Conservation (phyloP, 2,888 invertebrate species). For the Lithophane ornitopus region DNA sequence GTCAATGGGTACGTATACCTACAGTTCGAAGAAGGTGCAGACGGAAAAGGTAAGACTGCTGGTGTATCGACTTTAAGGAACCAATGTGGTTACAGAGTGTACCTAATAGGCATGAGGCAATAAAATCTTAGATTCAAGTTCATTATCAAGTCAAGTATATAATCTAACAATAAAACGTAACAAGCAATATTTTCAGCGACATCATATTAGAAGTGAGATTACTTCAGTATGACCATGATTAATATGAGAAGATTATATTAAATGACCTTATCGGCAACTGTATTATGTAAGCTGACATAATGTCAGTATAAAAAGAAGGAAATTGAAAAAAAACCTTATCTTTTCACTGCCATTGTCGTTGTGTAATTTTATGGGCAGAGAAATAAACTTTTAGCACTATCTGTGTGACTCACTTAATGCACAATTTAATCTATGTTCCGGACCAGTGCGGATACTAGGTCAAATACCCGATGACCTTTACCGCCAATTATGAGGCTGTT, state of each 20-base stretch:
- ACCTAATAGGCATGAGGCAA: neutral
- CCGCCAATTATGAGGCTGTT: conserved; percentile 44
- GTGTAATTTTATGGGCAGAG: neutral
- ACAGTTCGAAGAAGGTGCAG: neutral
- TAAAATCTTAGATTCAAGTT: too few species aligned
- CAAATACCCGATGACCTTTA: conserved; percentile 59
- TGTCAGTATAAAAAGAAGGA: neutral
- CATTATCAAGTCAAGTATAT: too few species aligned
- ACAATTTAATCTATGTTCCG: conserved; percentile 59
- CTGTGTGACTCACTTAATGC: conserved; percentile 44
- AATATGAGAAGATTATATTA: neutral
- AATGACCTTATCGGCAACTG: neutral
- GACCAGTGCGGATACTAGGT: conserved; percentile 51
- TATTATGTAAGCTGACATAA: neutral
- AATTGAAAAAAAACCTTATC: conserved; percentile 1
- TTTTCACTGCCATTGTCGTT: neutral
- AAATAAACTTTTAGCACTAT: conserved; percentile 24
- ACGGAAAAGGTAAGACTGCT: neutral
- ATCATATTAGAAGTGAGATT: neutral
- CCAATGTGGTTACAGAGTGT: neutral
- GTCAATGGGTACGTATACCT: neutral
- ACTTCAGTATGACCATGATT: neutral
- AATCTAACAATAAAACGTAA: neutral
- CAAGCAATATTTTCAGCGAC: neutral
- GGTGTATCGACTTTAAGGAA: neutral